Evolutionary conservation across 2,797 vertebrate species (phyloP).

Genomic region (Threskiornis aethiopicus): DNA sequence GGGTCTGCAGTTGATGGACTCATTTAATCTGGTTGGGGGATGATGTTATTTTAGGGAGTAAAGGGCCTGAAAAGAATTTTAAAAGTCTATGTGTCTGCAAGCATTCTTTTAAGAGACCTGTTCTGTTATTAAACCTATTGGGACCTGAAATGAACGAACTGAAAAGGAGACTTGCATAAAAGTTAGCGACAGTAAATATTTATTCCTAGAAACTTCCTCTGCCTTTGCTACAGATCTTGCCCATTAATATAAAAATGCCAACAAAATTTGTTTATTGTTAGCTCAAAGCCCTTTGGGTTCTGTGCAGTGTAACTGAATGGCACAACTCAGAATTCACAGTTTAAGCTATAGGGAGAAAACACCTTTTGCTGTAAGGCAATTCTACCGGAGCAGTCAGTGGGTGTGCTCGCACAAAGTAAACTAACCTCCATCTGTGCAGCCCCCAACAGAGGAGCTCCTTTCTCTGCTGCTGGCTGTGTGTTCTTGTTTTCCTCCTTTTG

Average conservation of each 20-base stretch:
- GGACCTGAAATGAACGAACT: background rate
- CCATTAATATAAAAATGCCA: background rate
- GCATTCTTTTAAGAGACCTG: background rate
- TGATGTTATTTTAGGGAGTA: background rate
- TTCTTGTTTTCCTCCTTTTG: background rate
- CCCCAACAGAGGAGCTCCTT: accelerated
- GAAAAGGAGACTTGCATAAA: background rate
- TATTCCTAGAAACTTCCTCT: background rate
- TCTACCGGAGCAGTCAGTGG: background rate
- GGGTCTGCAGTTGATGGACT: background rate
- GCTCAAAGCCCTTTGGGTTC: background rate
- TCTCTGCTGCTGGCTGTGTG: background rate
- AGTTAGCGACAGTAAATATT: background rate
- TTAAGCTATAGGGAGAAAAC: background rate
- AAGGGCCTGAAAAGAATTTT: background rate
- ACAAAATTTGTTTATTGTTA: background rate
- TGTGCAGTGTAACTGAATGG: background rate
- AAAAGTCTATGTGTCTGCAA: background rate
- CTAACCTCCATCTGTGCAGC: background rate
- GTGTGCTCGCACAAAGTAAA: too few species aligned
- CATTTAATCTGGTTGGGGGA: background rate
- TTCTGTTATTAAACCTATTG: background rate
- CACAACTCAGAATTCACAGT: background rate
- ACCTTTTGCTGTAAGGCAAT: background rate
- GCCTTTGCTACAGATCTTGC: background rate